Base-by-base conservation (phyloP, 2,888 invertebrate species). In the Campoplex capitator region DNA sequence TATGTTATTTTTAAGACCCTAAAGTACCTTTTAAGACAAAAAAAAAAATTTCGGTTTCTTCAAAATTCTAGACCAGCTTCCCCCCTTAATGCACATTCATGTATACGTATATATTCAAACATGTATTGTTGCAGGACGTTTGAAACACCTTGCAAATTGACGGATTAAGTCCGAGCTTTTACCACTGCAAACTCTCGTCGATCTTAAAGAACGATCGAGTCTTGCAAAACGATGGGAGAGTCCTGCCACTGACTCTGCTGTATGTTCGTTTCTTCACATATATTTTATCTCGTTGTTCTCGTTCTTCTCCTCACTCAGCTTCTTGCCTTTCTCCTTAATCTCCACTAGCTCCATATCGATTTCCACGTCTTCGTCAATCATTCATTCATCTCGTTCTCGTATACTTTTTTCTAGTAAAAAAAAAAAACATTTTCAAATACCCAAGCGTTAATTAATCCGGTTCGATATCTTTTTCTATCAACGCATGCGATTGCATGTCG, bases 71-170 rank as follows among this genome's bases (percentile, higher is more conserved):
- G n/a, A n/a, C n/a, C n/a, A n/a, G n/a, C n/a, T n/a, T n/a, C n/a
- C n/a, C n/a, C n/a, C 65, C 70, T 76, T 35, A 42, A 71, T 56
- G 78, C n/a, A 54, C 54, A 42, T 48, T 48, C 45, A 38, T 48
- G 28, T 73, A 23, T 7, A 67, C n/a, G 32, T 58, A 16, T 51
- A 51, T 51, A 18, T 51, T 13, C 45, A 13, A 13, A 79, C 68
- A 65, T 83, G 76, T 74, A 73, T 56, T 85, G 56, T 51, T 56
- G 73, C 71, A 38, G 51, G 78, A 81, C 67, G 65, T 76, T 38
- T 54, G 79, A 82, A 88, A 84, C 88, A 88, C 86, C 87, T 86
- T 81, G 84, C 87, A 88, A 88, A 87, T 88, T 87, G 84, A 88
- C 84, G 85, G 87, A 88, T 88, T 82, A 87, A 88, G 85, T 87